Evolutionary conservation across 2,113 vertebrate species (phyloP).

Genomic region (Chamaetylas fuelleborni): DNA sequence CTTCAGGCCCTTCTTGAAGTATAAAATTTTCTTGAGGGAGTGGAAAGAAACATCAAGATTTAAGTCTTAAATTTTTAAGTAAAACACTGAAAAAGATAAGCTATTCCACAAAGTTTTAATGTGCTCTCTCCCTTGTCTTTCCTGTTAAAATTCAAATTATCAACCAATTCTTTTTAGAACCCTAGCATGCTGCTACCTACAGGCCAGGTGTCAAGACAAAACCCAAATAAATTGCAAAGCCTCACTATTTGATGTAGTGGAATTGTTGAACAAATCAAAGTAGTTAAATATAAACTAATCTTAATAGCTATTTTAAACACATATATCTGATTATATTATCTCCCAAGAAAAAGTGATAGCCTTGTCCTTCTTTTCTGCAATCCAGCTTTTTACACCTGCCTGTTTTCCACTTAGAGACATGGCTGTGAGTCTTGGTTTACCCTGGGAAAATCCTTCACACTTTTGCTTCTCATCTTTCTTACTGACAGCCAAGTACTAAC

Average conservation of each 20-base stretch:
- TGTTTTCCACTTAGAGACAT: background rate
- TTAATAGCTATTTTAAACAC: background rate
- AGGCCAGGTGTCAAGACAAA: background rate
- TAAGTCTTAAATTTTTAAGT: background rate
- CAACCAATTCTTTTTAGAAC: background rate
- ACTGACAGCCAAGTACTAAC: background rate
- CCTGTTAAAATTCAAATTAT: background rate
- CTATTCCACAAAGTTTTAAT: background rate
- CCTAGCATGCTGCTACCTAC: background rate
- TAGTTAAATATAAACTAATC: background rate
- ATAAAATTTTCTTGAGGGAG: background rate
- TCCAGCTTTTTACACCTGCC: background rate
- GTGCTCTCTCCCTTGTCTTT: background rate
- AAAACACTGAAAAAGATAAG: background rate
- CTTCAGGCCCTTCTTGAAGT: background rate
- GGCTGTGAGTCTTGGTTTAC: background rate
- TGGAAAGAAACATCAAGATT: background rate
- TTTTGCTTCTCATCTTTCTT: background rate
- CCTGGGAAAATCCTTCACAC: background rate
- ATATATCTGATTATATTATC: background rate
- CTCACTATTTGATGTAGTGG: background rate
- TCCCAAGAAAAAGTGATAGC: background rate
- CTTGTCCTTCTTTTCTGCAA: background rate
- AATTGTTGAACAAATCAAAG: background rate
- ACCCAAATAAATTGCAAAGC: rapidly evolving